Conservation (phyloP, 2,113 vertebrate species). For the Nanorana parkeri region DNA sequence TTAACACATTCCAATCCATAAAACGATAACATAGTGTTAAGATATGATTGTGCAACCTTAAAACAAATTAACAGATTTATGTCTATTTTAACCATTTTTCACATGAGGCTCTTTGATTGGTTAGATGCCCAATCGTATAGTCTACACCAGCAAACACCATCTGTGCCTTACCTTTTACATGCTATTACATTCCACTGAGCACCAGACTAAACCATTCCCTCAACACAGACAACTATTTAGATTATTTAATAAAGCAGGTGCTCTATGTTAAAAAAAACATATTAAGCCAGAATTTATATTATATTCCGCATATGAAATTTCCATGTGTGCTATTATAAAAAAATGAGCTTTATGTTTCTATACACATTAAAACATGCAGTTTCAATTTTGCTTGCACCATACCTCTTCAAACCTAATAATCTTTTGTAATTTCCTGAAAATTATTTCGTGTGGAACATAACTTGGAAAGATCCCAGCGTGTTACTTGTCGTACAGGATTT, state of each 20-base stretch:
- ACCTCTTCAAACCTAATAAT: conserved; percentile 42
- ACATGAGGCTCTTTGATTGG: too few species aligned
- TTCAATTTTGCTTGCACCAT: conserved; percentile 38
- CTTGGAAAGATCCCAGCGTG: conserved; percentile 35
- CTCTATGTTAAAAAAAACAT: conserved; percentile 16
- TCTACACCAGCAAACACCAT: too few species aligned
- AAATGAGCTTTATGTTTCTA: conserved; percentile 18
- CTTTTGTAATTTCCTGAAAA: conserved; percentile 47
- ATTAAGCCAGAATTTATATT: background rate
- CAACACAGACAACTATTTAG: background rate
- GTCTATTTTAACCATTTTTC: too few species aligned
- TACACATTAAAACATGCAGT: conserved; percentile 16
- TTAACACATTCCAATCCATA: too few species aligned
- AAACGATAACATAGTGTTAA: too few species aligned
- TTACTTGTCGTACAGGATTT: conserved; percentile 27
- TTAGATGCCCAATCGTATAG: too few species aligned
- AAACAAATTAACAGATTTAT: too few species aligned
- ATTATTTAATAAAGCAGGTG: conserved; percentile 19
- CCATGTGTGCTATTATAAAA: conserved; percentile 17
- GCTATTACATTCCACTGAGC: too few species aligned
- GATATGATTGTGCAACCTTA: too few species aligned
- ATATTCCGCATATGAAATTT: conserved; percentile 33
- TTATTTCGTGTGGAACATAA: conserved; percentile 9
- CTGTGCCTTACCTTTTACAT: too few species aligned
- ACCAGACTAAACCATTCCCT: background rate